Base-by-base conservation (phyloP, 2,888 invertebrate genomes). In the Ernsta delagoae region DNA sequence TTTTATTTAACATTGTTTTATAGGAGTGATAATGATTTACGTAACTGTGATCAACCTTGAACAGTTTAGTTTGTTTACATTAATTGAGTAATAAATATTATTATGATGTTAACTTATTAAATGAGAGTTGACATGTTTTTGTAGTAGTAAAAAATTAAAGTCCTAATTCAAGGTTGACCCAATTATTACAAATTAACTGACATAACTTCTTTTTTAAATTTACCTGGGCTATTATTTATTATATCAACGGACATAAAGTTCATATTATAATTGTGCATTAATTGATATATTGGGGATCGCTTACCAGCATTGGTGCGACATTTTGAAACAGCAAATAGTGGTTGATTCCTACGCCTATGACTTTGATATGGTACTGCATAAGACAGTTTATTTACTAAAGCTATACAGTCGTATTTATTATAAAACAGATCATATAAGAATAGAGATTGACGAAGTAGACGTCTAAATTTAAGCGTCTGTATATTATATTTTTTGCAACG, bases 201-300 rank as follows among this genome's bases (percentile, higher is more conserved):
- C 43, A 43, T 43, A 43, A 43, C 9, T 9, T 43, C 43, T 9
- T 43, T 43, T 43, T 43, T 43, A 43, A 11, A 43, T 8, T 43
- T 9, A 43, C 43, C 43, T 43, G 9, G 9, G 9, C 11, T 43
- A 9, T 12, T 48, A 12, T 5, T 48, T 7, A 48, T 48, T 3
- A 48, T 48, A 6, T 48, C 48, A 11, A 48, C 6, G 16, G 4
- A 6, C 4, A 5, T 48, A 12, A 48, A 48, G 12, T 48, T 48
- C 48, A 48, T 48, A 48, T 48, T 48, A 12, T 48, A 48, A 6
- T 12, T 48, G 6, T 48, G 12, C 50, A 50, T 50, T 7, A 50
- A 50, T 7, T 50, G 50, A 50, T 50, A 50, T n/a, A 50, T 50
- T 8, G 50, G 50, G 50, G 50, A 50, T 50, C 16, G 50, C 16